Percentiles rank a stretch among this genome's conserved stretches.
Evolutionary conservation across 2,888 invertebrate species (phyloP).

Genomic region (Drosophila barbarae): DNA sequence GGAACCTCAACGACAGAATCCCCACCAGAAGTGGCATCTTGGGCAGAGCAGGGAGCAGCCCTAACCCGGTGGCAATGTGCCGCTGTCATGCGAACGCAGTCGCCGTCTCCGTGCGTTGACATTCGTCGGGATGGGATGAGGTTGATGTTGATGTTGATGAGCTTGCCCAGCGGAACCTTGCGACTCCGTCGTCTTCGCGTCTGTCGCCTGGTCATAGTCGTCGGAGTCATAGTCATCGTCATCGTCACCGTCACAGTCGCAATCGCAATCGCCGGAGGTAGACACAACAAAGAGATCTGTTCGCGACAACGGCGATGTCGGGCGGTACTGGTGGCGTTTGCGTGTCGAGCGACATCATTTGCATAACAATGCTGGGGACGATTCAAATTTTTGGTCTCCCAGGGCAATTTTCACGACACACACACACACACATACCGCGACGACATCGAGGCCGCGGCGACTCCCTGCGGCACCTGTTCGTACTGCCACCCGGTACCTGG

Average conservation of each 20-base stretch:
- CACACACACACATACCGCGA: slow-evolving; percentile 33
- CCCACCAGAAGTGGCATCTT: neutral
- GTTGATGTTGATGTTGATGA: slow-evolving; percentile 2
- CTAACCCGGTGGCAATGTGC: slow-evolving; percentile 19
- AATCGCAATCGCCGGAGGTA: slow-evolving; percentile 58
- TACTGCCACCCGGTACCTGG: slow-evolving; percentile 41
- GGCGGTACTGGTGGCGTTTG: slow-evolving; percentile 63
- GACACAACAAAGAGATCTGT: slow-evolving; percentile 68
- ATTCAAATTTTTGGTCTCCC: slow-evolving; percentile 73
- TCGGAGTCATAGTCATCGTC: slow-evolving; percentile 1
- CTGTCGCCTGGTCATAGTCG: slow-evolving; percentile 8
- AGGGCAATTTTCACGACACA: slow-evolving; percentile 62
- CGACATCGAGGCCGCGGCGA: slow-evolving; percentile 26
- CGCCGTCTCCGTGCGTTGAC: slow-evolving; percentile 28
- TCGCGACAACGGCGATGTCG: slow-evolving; percentile 53
- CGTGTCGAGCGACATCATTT: slow-evolving; percentile 79
- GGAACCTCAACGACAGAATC: neutral
- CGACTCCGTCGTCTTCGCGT: neutral
- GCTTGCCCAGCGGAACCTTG: slow-evolving; percentile 10
- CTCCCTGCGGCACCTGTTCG: slow-evolving; percentile 63
- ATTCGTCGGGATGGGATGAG: slow-evolving; percentile 13
- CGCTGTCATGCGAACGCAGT: slow-evolving; percentile 36
- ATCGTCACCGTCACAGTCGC: slow-evolving; percentile 3
- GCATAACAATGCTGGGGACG: slow-evolving; percentile 79
- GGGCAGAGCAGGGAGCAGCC: neutral